These are phyloP conservation scores for Elephas maximus DNA, from an alignment of 2,113 vertebrate genomes.

Conservation along the genomic window DNA sequence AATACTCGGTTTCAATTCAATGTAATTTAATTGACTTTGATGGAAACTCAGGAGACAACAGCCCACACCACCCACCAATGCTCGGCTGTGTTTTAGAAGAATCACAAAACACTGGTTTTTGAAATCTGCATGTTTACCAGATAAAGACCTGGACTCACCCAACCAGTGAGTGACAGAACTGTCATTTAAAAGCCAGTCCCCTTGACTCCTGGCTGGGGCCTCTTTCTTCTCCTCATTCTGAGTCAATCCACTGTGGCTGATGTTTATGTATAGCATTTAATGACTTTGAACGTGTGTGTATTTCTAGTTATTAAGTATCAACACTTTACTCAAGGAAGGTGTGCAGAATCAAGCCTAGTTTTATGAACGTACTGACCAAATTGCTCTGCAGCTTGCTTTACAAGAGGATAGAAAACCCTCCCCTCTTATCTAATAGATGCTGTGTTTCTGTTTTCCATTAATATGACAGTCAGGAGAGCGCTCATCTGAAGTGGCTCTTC, in stretches of 20 bases:
- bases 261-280: conserved; percentile 53
- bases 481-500: conserved; percentile 25
- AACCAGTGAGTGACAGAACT: background rate
- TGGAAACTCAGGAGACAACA: conserved; percentile 3
- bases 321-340: conserved; percentile 59
- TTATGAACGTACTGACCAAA: conserved; percentile 24
- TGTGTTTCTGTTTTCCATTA: conserved; percentile 23
- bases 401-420: conserved; percentile 14
- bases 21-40: background rate
- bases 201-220: background rate
- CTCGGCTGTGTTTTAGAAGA: background rate
- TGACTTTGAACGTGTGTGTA: conserved; percentile 38
- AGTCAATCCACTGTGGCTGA: background rate
- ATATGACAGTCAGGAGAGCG: background rate
- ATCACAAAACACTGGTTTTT: background rate
- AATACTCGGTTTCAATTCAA: conserved; percentile 20
- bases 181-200: background rate
- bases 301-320: conserved; percentile 64
- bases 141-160: background rate
- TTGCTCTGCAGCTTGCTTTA: conserved; percentile 37
- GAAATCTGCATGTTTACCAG: conserved; percentile 28
- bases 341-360: conserved; percentile 31
- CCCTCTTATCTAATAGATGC: background rate
- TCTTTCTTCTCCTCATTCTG: background rate
- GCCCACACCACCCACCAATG: background rate